Base-by-base conservation (phyloP, 1,140 invertebrate genomes). In the Matsumurasca onukii region DNA sequence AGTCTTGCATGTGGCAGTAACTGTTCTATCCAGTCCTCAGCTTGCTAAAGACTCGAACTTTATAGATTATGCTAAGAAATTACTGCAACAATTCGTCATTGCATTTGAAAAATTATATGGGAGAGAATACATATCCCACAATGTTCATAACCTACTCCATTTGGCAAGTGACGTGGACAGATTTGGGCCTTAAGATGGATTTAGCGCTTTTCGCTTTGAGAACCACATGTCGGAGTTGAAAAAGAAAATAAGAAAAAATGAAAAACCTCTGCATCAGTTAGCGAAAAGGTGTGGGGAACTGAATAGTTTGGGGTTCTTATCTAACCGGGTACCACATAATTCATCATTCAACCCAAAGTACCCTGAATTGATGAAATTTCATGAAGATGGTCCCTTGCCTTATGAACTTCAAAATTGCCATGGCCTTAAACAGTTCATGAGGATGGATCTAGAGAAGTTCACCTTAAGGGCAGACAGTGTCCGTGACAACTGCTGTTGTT, bases 401-500 rank as follows among this genome's bases (percentile, higher is more conserved):
- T 1, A n/a, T n/a, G 25, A 61, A 29, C 17, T 27, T n/a, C 25
- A 22, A n/a, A n/a, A n/a, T 3, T 1, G 22, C 15, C 25, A 61
- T 22, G 31, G n/a, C n/a, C n/a, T n/a, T n/a, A n/a, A n/a, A 29
- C 57, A 61, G 57, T 61, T 2, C 22, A 61, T 24, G 31, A 22
- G 25, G 17, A 24, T 61, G 3, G 15, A 61, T n/a, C n/a, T 27
- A 29, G 57, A 61, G 29, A 61, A 61, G 3, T 61, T 61, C 25
- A 61, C 29, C 3, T 31, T 61, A 3, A 61, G 17, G n/a, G 29
- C 57, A 61, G 57, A 61, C n/a, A 17, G 15, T 3, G 29, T n/a
- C n/a, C n/a, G 29, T 24, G 29, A 61, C 22, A 61, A 61, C 57
- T 61, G 57, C 25, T 61, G 57, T 61, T n/a, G 22, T 20, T 61